A percentile compares a stretch with the other conserved stretches of the same genome.
Evolutionary conservation across 2,888 invertebrate species (phyloP).

Genomic region (Caenorhabditis doughertyi): DNA sequence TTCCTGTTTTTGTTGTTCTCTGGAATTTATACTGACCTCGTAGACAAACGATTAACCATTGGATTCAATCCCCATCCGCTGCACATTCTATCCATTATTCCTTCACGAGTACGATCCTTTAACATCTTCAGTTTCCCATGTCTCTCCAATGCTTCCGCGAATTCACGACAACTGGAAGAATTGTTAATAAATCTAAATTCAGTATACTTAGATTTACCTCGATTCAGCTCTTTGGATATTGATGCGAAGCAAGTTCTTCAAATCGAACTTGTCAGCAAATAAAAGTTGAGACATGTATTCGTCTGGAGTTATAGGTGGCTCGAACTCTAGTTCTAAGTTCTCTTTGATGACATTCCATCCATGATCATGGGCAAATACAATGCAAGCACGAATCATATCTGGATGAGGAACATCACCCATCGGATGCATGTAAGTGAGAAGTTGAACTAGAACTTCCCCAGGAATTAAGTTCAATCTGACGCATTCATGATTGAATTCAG

Average conservation of each 20-base stretch:
- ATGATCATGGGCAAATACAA: slow-evolving; percentile 73
- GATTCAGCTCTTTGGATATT: slow-evolving; percentile 69
- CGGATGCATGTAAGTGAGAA: slow-evolving; percentile 70
- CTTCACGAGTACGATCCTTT: slow-evolving; percentile 48
- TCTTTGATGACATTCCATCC: slow-evolving; percentile 70
- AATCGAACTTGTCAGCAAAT: slow-evolving; percentile 63
- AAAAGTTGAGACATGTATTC: slow-evolving; percentile 65
- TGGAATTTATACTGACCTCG: slow-evolving; percentile 17
- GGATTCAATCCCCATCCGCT: slow-evolving; percentile 70
- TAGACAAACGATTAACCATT: slow-evolving; percentile 60
- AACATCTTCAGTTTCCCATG: slow-evolving; percentile 45
- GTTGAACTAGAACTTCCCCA: slow-evolving; percentile 67
- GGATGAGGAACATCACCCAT: slow-evolving; percentile 63
- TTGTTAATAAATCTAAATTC: neutral
- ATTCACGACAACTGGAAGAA: slow-evolving; percentile 50
- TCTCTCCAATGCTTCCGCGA: slow-evolving; percentile 51
- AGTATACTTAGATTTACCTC: slow-evolving; percentile 25
- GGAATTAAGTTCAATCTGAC: slow-evolving; percentile 55
- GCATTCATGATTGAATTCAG: slow-evolving; percentile 67
- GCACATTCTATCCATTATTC: slow-evolving; percentile 67
- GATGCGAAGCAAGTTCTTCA: slow-evolving; percentile 62
- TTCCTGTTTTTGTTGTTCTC: too few relatives aligned
- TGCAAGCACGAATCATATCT: slow-evolving; percentile 70
- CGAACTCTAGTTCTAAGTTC: slow-evolving; percentile 68
- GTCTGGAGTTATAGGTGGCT: slow-evolving; percentile 66